Percentiles rank a stretch among this genome's conserved stretches.
These are phyloP conservation scores for Cremastinae sp. DNA, from an alignment of 2,888 invertebrate species.

Conservation along the genomic window DNA sequence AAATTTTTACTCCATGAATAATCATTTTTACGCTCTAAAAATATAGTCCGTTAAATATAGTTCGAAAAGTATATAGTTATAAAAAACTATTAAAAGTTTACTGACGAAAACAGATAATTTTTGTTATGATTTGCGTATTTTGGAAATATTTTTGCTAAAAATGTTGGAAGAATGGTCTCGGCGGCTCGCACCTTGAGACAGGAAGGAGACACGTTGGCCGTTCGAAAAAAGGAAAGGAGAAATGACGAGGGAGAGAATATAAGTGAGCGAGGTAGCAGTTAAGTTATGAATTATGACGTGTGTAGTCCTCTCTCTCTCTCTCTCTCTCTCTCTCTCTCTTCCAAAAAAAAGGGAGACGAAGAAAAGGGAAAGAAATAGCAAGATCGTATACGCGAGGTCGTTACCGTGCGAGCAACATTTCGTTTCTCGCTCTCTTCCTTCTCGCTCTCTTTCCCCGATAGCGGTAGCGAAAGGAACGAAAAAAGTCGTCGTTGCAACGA, in stretches of 20 bases:
- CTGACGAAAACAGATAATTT: too few relatives aligned
- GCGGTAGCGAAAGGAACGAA: slow-evolving; percentile 63
- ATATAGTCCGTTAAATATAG: too few relatives aligned
- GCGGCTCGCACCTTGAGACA: not conserved
- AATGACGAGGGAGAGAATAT: slow-evolving; percentile 57
- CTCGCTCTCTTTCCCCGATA: slow-evolving; percentile 24
- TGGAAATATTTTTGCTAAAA: too few relatives aligned
- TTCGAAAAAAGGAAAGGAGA: slow-evolving; percentile 61
- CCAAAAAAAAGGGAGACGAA: slow-evolving; percentile 64
- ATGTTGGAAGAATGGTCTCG: not conserved
- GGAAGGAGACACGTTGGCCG: slow-evolving; percentile 27
- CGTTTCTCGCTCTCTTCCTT: slow-evolving; percentile 45
- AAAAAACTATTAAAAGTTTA: too few relatives aligned
- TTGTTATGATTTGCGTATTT: too few relatives aligned
- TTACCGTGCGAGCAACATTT: slow-evolving; percentile 68
- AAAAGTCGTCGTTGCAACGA: slow-evolving; percentile 71
- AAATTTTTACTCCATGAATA: too few relatives aligned
- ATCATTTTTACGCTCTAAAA: too few relatives aligned
- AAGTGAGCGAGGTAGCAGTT: slow-evolving; percentile 73
- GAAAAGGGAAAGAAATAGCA: slow-evolving; percentile 23
- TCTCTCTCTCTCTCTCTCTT: slow-evolving; percentile 12
- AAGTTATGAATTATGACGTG: slow-evolving; percentile 79
- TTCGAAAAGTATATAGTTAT: too few relatives aligned
- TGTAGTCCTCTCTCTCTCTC: slow-evolving; percentile 53
- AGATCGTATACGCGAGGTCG: slow-evolving; percentile 74